These are phyloP conservation scores for Spinus olivaceus DNA, from an alignment of 2,797 vertebrate genomes.

Conservation along the genomic window DNA sequence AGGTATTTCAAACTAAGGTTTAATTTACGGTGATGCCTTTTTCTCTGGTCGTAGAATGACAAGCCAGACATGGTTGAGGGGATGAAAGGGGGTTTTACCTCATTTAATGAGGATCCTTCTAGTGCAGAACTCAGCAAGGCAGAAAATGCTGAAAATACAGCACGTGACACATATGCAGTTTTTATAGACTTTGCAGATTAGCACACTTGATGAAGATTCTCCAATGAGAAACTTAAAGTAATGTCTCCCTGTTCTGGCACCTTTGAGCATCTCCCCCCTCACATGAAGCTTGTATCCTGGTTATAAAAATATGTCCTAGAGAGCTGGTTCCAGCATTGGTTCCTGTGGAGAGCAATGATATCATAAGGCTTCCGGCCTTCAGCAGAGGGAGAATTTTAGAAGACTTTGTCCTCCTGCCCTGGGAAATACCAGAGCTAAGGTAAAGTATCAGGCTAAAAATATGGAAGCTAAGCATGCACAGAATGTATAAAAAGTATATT, in stretches of 20 bases:
- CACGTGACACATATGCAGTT: accelerated
- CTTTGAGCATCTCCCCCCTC: accelerated
- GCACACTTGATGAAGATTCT: background rate
- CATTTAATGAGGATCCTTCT: background rate
- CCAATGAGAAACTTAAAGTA: background rate
- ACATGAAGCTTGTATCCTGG: background rate
- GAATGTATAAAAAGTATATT: background rate
- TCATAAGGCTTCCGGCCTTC: background rate
- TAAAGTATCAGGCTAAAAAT: background rate
- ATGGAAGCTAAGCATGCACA: background rate
- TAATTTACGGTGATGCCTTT: background rate
- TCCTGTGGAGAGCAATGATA: background rate
- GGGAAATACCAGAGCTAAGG: background rate
- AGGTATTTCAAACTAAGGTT: background rate
- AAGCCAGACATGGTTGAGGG: accelerated
- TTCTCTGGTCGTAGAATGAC: background rate
- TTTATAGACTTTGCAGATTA: background rate
- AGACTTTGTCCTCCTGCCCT: background rate
- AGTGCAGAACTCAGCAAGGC: accelerated
- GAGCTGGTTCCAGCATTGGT: background rate
- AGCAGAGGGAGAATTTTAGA: background rate
- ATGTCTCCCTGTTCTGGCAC: background rate
- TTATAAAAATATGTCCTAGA: background rate
- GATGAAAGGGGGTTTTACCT: background rate
- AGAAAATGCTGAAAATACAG: accelerated